These are phyloP conservation scores for Muscidifurax raptorellus DNA, from an alignment of 1,140 invertebrate genomes.

Conservation along the genomic window DNA sequence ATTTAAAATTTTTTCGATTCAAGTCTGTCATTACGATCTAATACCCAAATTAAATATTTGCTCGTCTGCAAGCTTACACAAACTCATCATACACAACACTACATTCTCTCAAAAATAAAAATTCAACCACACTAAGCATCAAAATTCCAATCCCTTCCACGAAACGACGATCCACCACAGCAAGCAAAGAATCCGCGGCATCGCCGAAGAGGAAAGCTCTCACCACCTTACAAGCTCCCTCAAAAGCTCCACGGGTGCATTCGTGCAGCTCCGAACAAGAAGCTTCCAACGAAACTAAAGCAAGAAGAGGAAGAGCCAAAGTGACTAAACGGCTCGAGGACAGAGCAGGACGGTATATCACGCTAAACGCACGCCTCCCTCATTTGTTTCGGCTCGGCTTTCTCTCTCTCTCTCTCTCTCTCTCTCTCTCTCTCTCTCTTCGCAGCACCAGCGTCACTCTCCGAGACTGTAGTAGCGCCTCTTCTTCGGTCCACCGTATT, in stretches of 20 bases:
- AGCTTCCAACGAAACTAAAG: neutral
- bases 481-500: constrained; percentile 57
- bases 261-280: neutral
- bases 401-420: constrained; percentile 45
- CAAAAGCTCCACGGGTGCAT: neutral
- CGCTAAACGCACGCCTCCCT: constrained; percentile 34
- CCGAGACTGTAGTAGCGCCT: constrained; percentile 5
- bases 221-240: neutral
- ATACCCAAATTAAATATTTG: too few species aligned
- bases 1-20: too few species aligned
- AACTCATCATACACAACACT: too few species aligned
- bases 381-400: constrained; percentile 10
- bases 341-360: constrained; percentile 69
- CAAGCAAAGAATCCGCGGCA: too few species aligned
- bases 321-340: constrained; percentile 64
- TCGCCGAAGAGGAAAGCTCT: neutral
- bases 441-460: too few species aligned
- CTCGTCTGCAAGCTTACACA: too few species aligned
- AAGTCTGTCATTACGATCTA: too few species aligned
- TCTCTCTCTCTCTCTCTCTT: constrained; percentile 45
- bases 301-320: neutral
- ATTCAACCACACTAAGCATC: too few species aligned
- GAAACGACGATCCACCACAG: neutral
- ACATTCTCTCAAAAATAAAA: too few species aligned
- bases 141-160: too few species aligned